Percentiles rank a stretch among this genome's conserved stretches.
Conservation (phyloP, 2,888 invertebrate species). For the Cyclophora punctaria region DNA sequence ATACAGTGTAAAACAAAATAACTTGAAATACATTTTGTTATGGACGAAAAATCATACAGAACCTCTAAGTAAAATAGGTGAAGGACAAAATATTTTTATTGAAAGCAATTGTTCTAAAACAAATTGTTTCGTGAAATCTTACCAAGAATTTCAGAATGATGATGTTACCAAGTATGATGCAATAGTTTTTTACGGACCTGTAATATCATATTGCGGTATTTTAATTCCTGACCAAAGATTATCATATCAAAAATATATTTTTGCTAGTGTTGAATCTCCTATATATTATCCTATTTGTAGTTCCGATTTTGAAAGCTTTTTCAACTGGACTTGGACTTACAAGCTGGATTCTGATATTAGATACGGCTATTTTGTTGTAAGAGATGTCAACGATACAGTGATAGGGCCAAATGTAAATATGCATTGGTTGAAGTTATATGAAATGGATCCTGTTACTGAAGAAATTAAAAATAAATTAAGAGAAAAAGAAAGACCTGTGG, state of each 20-base stretch:
- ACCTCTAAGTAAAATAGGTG: slow-evolving; percentile 42
- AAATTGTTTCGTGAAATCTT: slow-evolving; percentile 40
- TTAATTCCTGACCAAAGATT: slow-evolving; percentile 28
- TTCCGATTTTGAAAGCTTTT: slow-evolving; percentile 31
- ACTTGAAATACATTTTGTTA: slow-evolving; percentile 45
- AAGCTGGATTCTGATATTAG: slow-evolving; percentile 42
- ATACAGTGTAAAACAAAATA: not conserved
- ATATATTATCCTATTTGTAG: slow-evolving; percentile 35
- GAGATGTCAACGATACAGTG: slow-evolving; percentile 30
- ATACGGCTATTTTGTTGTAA: slow-evolving; percentile 44
- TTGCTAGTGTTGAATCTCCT: slow-evolving; percentile 44
- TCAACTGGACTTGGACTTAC: slow-evolving; percentile 57
- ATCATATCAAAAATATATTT: slow-evolving; percentile 43
- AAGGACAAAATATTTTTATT: slow-evolving; percentile 36
- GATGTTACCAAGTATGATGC: slow-evolving; percentile 21
- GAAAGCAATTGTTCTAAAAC: slow-evolving; percentile 34
- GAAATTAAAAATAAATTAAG: slow-evolving; percentile 28
- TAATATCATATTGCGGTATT: slow-evolving; percentile 2
- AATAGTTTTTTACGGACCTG: slow-evolving; percentile 22
- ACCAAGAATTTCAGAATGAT: slow-evolving; percentile 17
- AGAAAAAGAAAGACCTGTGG: slow-evolving; percentile 29
- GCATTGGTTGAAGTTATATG: slow-evolving; percentile 38
- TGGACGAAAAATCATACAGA: slow-evolving; percentile 38
- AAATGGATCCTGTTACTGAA: slow-evolving; percentile 35
- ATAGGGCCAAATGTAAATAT: slow-evolving; percentile 45